Evolutionary conservation across 92 coral and sea anemone genomes (phyloP).

Genomic region (Porites divaricata): DNA sequence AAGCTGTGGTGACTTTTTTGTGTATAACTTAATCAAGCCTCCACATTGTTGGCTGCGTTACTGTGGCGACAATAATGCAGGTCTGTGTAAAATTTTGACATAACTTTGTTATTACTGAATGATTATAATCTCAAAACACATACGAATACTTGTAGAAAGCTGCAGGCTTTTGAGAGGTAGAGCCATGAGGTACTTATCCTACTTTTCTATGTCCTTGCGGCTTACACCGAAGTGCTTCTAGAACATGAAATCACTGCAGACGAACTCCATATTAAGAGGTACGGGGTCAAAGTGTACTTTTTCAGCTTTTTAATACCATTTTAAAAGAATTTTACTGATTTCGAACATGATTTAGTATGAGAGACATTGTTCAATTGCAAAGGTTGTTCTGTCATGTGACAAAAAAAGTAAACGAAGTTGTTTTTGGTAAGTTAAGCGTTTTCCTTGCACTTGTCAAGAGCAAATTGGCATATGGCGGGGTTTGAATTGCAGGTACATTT

Average conservation of each 20-base stretch:
- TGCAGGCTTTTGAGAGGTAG: neutral
- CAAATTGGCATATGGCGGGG: no score
- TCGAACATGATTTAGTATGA: no score
- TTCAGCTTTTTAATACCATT: no score
- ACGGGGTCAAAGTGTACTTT: neutral
- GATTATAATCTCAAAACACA: neutral
- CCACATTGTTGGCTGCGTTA: neutral
- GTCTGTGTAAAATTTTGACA: no score
- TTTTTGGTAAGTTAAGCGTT: no score
- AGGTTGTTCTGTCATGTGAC: no score
- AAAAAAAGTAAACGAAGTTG: no score
- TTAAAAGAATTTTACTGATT: no score
- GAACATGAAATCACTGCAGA: neutral
- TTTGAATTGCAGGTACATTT: no score
- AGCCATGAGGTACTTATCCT: neutral
- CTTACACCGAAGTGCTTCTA: neutral
- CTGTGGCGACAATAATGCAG: neutral
- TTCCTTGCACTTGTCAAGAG: no score
- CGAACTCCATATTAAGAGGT: neutral
- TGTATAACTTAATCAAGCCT: neutral
- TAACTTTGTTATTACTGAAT: no score
- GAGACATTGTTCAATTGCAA: no score
- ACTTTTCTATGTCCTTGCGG: neutral
- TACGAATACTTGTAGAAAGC: neutral
- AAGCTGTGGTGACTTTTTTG: neutral